Base-by-base conservation (phyloP, 2,888 invertebrate species). In the Sabatieria punctata region DNA sequence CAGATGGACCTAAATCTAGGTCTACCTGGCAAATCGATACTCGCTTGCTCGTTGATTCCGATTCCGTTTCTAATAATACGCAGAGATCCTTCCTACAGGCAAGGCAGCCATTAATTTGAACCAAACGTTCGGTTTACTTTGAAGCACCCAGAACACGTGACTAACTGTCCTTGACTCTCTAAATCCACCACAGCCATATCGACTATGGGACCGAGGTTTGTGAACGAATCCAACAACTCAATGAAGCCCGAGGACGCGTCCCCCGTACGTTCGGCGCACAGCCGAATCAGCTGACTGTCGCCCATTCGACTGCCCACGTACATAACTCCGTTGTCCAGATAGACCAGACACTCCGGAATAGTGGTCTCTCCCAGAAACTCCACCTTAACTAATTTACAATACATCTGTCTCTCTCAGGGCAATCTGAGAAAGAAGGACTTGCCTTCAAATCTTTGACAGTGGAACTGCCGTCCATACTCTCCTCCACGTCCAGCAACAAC, bases 181-280 rank as follows among this genome's bases (percentile, higher is more conserved):
- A 93, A 74, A 70, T 95, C 93, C 2, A 93, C 93, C 1, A 95
- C 85, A 54, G 88, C 85, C 83, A 95, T 91, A 67, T 95, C 95
- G 22, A 91, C 78, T 56, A 99, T 93, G 0, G 97, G 95, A 2
- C 91, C 95, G 38, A 99, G 74, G 70, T 93, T 95, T 24, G 89
- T 88, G 69, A 89, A 95, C 15, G 80, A 83, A 71, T 97, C 95
- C 81, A 97, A 84, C 0, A 84, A 78, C 57, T 82, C 81, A 22
- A 93, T 85, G 65, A 88, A 93, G 42, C 42, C 13, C 40, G 19
- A 15, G 42, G 8, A 8, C 30, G 8, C 30, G 11, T 45, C 35
- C 6, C 18, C 25, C 13, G 44, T 43, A 1, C 57, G 56, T 37
- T 51, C 53, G 6, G 51, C 30, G 30, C 53, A 48, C 46, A 71